phyloP scores from a whole-genome alignment of 2,888 invertebrate genomes.

The Sarcophaga carnaria region DNA sequence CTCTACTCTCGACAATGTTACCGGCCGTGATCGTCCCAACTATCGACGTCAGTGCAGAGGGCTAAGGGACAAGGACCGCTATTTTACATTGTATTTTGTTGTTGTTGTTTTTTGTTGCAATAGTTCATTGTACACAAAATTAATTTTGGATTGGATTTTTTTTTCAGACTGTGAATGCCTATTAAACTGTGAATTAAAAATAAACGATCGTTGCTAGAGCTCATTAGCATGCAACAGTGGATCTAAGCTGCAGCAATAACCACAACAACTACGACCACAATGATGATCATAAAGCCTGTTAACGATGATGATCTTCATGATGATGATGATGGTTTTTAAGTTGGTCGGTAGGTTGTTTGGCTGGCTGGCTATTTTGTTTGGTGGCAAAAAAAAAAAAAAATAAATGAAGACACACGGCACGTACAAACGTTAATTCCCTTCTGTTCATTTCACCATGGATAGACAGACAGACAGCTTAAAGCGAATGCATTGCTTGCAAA shows the following conservation, averaged over 20 bases:
- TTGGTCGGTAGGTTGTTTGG: conserved; percentile 59
- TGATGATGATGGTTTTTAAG: conserved; percentile 45
- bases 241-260: conserved; percentile 33
- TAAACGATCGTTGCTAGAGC: no score
- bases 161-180: no score
- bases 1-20: no score
- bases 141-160: no score
- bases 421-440: conserved; percentile 18
- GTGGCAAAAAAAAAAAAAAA: conserved; percentile 27
- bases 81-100: no score
- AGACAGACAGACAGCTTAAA: neutral
- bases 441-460: neutral
- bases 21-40: no score
- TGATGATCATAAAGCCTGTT: conserved; percentile 21
- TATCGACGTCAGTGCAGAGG: no score
- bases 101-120: neutral
- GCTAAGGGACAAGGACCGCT: no score
- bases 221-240: conserved; percentile 62
- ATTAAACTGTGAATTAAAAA: no score
- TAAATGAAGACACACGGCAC: conserved; percentile 26
- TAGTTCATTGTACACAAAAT: conserved; percentile 46
- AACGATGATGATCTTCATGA: conserved; percentile 20
- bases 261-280: conserved; percentile 20
- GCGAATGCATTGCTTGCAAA: conserved; percentile 55
- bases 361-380: conserved; percentile 32